Percentiles rank a stretch among this genome's conserved stretches.
These are phyloP conservation scores for Acleris holmiana DNA, from an alignment of 2,888 invertebrate species.

Conservation along the genomic window DNA sequence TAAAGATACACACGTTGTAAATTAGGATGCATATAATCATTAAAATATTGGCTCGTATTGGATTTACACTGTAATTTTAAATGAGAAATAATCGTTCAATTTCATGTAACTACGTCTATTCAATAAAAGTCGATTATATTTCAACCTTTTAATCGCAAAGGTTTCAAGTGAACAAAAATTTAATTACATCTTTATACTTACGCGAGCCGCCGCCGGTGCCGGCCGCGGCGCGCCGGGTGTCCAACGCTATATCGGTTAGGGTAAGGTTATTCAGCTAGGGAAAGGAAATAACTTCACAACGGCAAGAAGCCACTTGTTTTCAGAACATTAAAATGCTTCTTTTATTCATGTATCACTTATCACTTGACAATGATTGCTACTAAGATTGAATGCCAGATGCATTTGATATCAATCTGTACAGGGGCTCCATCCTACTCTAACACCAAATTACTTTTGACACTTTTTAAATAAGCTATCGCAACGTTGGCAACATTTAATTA, in stretches of 20 bases:
- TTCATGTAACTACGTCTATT: neutral
- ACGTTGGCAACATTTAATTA: too few relatives aligned
- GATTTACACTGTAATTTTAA: too few relatives aligned
- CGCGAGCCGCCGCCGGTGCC: neutral
- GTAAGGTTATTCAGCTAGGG: conserved; percentile 15
- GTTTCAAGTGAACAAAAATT: conserved; percentile 19
- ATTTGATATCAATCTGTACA: too few relatives aligned
- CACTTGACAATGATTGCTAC: neutral
- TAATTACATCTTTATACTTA: conserved; percentile 17
- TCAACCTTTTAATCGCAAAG: conserved; percentile 21
- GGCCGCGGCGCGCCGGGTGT: neutral
- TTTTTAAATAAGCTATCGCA: too few relatives aligned
- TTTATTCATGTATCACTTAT: neutral
- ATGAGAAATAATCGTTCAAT: neutral
- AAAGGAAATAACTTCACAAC: conserved; percentile 5
- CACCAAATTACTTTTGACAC: too few relatives aligned
- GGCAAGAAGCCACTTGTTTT: conserved; percentile 1
- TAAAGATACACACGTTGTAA: too few relatives aligned
- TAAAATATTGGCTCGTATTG: too few relatives aligned
- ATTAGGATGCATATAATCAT: too few relatives aligned
- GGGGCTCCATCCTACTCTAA: too few relatives aligned
- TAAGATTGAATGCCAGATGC: too few relatives aligned
- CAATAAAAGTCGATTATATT: conserved; percentile 8
- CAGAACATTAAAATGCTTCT: conserved; percentile 9
- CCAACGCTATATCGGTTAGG: neutral